phyloP scores from a whole-genome alignment of 2,888 invertebrate species.

The Lomographa bimaculata region DNA sequence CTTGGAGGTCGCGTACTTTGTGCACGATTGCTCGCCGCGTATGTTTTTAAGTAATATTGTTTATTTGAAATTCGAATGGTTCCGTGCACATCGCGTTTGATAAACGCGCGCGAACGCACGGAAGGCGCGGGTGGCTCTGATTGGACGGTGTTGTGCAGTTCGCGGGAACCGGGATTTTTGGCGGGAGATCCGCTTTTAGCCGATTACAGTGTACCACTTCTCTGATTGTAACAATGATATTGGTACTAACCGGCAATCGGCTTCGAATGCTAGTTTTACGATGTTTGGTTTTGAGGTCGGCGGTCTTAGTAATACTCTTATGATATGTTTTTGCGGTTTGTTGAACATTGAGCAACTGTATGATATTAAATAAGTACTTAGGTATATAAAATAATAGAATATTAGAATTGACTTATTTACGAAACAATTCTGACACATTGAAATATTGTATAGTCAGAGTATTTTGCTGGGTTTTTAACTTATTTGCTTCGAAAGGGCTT shows the following conservation, averaged over 20 bases:
- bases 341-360: too few species aligned
- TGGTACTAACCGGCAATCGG: slow-evolving; percentile 12
- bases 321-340: too few species aligned
- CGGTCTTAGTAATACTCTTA: too few species aligned
- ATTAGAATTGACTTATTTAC: too few species aligned
- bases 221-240: slow-evolving; percentile 27
- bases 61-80: slow-evolving; percentile 51
- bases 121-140: slow-evolving; percentile 69
- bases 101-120: slow-evolving; percentile 70
- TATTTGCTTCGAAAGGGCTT: too few species aligned
- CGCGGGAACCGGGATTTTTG: slow-evolving; percentile 49
- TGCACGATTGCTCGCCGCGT: slow-evolving; percentile 40
- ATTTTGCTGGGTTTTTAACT: too few species aligned
- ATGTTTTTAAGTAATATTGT: slow-evolving; percentile 64
- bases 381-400: too few species aligned
- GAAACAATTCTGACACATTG: too few species aligned
- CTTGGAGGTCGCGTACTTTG: slow-evolving; percentile 58
- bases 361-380: too few species aligned
- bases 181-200: slow-evolving; percentile 63
- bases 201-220: slow-evolving; percentile 34
- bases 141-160: slow-evolving; percentile 57
- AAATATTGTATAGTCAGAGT: too few species aligned
- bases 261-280: slow-evolving; percentile 36
- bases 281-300: slow-evolving; percentile 25
- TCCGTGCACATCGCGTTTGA: slow-evolving; percentile 59